Conservation (phyloP, 2,888 invertebrate genomes). For the Plagodis pulveraria region DNA sequence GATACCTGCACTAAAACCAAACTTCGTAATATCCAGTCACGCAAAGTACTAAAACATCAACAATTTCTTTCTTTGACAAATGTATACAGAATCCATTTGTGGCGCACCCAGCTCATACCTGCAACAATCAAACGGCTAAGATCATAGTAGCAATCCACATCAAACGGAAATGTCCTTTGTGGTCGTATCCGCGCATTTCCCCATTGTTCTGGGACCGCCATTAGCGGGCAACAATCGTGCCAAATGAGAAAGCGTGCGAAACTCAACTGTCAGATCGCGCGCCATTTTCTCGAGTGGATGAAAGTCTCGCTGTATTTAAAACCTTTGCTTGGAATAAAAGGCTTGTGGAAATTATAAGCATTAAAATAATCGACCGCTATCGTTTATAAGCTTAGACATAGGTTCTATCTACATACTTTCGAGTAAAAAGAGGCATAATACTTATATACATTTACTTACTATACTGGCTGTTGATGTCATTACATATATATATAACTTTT, state of each 20-base stretch:
- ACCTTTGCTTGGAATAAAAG: constrained; percentile 32
- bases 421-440: too few species aligned
- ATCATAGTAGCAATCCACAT: constrained; percentile 67
- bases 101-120: constrained; percentile 21
- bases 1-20: not conserved
- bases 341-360: constrained; percentile 1
- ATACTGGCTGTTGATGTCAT: too few species aligned
- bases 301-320: constrained; percentile 37
- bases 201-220: constrained; percentile 76
- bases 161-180: constrained; percentile 76
- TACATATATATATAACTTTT: too few species aligned
- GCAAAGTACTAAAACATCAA: not conserved
- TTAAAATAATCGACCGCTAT: not conserved
- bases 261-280: constrained; percentile 72
- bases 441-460: too few species aligned
- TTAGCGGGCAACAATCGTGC: constrained; percentile 73
- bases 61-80: constrained; percentile 1
- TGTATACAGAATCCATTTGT: constrained; percentile 24
- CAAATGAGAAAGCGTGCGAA: constrained; percentile 65
- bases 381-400: not conserved
- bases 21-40: not conserved
- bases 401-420: too few species aligned
- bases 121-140: constrained; percentile 36
- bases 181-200: constrained; percentile 63
- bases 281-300: constrained; percentile 64